These are phyloP conservation scores for Meloe dianella DNA, from an alignment of 2,888 invertebrate genomes.

Conservation along the genomic window DNA sequence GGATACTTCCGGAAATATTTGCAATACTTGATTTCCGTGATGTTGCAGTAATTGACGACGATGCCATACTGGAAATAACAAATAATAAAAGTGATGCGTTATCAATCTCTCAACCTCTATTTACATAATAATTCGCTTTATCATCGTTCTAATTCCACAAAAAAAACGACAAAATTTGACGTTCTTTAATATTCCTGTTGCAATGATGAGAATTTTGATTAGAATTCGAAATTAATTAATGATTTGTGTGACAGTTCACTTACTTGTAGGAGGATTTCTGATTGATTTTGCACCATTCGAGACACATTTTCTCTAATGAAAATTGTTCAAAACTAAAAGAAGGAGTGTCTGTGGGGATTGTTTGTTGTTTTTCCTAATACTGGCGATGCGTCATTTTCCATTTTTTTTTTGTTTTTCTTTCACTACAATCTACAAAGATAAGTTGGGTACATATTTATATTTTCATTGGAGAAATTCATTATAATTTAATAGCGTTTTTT, in stretches of 20 bases:
- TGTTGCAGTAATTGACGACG: background rate
- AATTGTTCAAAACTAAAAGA: background rate
- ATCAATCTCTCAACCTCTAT: no score
- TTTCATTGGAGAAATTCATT: background rate
- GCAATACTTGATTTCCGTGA: conserved; percentile 7
- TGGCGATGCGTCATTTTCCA: background rate
- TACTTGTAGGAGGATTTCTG: background rate
- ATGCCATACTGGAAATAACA: background rate
- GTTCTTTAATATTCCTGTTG: no score
- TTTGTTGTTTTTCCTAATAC: background rate
- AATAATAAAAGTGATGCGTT: no score
- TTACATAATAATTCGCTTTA: background rate
- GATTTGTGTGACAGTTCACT: background rate
- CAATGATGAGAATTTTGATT: no score
- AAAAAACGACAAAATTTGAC: background rate
- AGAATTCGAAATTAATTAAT: no score
- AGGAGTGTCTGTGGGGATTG: background rate
- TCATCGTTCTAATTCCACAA: background rate
- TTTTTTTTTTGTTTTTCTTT: background rate
- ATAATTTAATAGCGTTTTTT: no score
- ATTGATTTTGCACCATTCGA: background rate
- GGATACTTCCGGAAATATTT: conserved; percentile 4
- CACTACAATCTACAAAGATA: background rate
- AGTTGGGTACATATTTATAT: background rate
- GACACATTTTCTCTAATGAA: background rate